Evolutionary conservation across 2,113 vertebrate species (phyloP).

Genomic region (Pipa parva): DNA sequence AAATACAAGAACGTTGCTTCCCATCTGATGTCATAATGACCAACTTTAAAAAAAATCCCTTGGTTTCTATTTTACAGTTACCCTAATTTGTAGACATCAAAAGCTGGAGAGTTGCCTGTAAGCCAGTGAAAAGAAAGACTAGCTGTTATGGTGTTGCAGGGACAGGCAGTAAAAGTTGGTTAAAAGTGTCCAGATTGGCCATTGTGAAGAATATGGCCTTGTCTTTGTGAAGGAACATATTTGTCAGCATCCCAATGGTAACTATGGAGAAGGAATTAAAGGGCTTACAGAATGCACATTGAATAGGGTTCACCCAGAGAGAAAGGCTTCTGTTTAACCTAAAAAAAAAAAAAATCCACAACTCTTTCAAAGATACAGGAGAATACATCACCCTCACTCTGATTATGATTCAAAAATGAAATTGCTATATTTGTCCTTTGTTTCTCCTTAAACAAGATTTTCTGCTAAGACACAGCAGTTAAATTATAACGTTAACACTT

Average conservation of each 20-base stretch:
- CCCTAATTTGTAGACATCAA: slow-evolving; percentile 45
- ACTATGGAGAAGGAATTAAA: slow-evolving; percentile 72
- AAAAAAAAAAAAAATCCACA: slow-evolving; percentile 40
- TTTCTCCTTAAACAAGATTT: too few relatives aligned
- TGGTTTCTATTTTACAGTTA: slow-evolving; percentile 38
- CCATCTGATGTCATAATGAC: slow-evolving; percentile 18
- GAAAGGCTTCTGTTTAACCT: slow-evolving; percentile 56
- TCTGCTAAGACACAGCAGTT: too few relatives aligned
- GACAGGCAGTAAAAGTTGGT: slow-evolving; percentile 52
- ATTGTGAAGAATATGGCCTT: slow-evolving; percentile 61
- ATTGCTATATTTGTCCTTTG: too few relatives aligned
- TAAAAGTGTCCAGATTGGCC: slow-evolving; percentile 69
- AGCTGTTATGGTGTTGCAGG: slow-evolving; percentile 59
- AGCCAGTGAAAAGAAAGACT: slow-evolving; percentile 52
- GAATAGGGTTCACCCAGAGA: slow-evolving; percentile 58
- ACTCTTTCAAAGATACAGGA: not conserved
- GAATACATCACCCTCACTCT: not conserved
- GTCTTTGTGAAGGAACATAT: slow-evolving; percentile 70
- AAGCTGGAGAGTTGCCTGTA: slow-evolving; percentile 37
- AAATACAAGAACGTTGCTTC: slow-evolving; percentile 9
- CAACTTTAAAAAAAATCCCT: slow-evolving; percentile 21
- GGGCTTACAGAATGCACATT: slow-evolving; percentile 66
- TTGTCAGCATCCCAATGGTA: slow-evolving; percentile 66
- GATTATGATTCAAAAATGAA: not conserved
- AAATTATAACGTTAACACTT: too few relatives aligned